Evolutionary conservation across 2,888 invertebrate species (phyloP), one percentile per base, ranked within the genome.

Genomic region (Pimpla rufipes): DNA sequence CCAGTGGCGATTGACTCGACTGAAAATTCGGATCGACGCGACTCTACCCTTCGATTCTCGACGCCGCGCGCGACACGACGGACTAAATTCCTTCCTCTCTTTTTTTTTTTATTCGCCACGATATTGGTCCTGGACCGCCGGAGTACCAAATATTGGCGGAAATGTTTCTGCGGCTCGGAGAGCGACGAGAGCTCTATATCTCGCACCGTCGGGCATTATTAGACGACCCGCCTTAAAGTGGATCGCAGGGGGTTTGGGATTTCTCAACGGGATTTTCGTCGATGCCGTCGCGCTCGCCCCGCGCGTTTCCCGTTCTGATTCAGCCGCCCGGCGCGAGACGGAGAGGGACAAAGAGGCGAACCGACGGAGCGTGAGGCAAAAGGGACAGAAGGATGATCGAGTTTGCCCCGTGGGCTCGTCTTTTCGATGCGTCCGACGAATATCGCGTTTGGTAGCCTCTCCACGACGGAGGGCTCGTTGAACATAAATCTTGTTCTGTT

Each of bases 181-280:
- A 29, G 29, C 29, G 29, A 29, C 55, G 45, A 16, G 4, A 3
- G 2, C 13, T 29, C 37, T 57, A 57, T 71, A 57, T 71, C 55
- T 71, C 55, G 70, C 55, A 71, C 70, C 70, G 70, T 71, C 70
- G 55, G 70, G 70, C 23, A 71, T 71, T 71, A 52, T 70, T 52
- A 70, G 70, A 37, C 55, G 70, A 70, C 37, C 52, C 70, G 23
- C 21, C 70, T 70, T 70, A 55, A 52, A 70, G 52, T 55, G 70
- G 70, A 70, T 70, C 70, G 21, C 70, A 40, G 21, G 52, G 70
- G 70, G 70, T 55, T 70, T 37, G 21, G 45, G 23, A 55, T 70
- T 55, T 70, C 70, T 55, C 70, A 40, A 40, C 42, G 55, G 70
- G 55, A 71, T 55, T 71, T 64, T 71, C 42, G 55, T 71, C 42